These are phyloP conservation scores for Numenius arquata DNA, from an alignment of 2,113 vertebrate species.

Conservation along the genomic window DNA sequence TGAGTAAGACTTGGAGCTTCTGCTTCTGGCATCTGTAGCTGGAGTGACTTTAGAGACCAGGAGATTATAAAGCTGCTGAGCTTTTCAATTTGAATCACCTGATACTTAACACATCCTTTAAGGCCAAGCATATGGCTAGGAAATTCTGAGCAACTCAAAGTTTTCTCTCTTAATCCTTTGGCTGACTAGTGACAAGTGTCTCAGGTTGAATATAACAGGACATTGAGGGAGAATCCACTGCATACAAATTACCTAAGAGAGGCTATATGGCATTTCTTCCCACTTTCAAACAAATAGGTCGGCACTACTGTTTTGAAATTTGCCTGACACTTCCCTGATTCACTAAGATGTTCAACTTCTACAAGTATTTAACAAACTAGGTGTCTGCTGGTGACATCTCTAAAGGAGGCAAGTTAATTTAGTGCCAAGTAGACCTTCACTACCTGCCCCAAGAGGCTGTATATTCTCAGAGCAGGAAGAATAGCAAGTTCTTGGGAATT, in stretches of 20 bases:
- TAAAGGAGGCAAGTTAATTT: neutral
- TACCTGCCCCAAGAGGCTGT: neutral
- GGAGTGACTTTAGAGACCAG: conserved; percentile 14
- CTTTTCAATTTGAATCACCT: conserved; percentile 46
- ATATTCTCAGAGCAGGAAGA: neutral
- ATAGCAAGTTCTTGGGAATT: neutral
- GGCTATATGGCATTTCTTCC: neutral
- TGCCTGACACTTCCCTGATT: neutral
- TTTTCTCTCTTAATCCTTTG: conserved; percentile 46
- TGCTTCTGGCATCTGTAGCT: neutral
- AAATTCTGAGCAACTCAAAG: conserved; percentile 35
- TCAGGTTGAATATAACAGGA: conserved; percentile 35
- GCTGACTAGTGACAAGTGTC: conserved; percentile 25
- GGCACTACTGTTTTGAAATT: neutral
- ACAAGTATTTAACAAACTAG: neutral
- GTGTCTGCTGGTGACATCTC: neutral
- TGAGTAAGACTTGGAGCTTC: conserved; percentile 2
- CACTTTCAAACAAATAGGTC: neutral
- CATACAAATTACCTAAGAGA: conserved; percentile 25
- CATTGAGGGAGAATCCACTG: neutral
- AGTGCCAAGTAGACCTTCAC: neutral
- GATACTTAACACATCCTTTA: conserved; percentile 17
- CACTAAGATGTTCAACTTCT: neutral
- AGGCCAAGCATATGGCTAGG: conserved; percentile 23
- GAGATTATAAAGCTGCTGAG: conserved; percentile 44